Percentiles rank a stretch among this genome's conserved stretches.
Evolutionary conservation across 2,888 invertebrate genomes (phyloP).

Genomic region (Philopedon plagiatum): DNA sequence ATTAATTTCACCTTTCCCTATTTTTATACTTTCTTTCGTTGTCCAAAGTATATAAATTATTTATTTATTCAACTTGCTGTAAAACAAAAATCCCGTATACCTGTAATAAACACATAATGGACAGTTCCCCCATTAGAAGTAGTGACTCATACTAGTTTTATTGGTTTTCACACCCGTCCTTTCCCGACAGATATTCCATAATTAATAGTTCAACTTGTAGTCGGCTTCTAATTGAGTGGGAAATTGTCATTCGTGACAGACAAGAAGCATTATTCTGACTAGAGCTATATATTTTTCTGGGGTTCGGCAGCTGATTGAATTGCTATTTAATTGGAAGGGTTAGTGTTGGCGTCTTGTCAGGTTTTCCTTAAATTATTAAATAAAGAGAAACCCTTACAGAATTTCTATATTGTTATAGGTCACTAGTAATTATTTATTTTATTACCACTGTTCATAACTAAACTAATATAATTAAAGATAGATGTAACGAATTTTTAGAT

Average conservation of each 20-base stretch:
- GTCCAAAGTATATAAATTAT: not conserved
- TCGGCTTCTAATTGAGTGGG: slow-evolving; percentile 53
- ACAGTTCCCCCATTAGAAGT: slow-evolving; percentile 14
- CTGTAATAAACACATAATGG: slow-evolving; percentile 22
- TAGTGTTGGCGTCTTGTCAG: not conserved
- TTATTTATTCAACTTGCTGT: not conserved
- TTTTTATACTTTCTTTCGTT: too few species aligned
- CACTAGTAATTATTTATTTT: not conserved
- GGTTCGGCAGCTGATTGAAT: slow-evolving; percentile 39
- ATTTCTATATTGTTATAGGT: not conserved
- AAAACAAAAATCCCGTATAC: slow-evolving; percentile 4
- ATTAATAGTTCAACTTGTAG: slow-evolving; percentile 53
- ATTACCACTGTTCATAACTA: not conserved
- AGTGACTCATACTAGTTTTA: slow-evolving; percentile 40
- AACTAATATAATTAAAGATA: too few species aligned
- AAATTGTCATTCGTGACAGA: slow-evolving; percentile 52
- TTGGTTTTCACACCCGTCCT: slow-evolving; percentile 47
- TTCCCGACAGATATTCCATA: slow-evolving; percentile 50
- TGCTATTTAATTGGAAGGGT: slow-evolving; percentile 36
- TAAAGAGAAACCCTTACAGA: not conserved
- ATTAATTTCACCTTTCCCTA: too few species aligned
- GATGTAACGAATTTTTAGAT: too few species aligned
- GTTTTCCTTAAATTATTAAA: not conserved
- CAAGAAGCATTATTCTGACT: slow-evolving; percentile 34
- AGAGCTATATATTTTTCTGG: slow-evolving; percentile 37